Percentiles rank a stretch among this genome's conserved stretches.
Evolutionary conservation across 2,113 vertebrate genomes (phyloP).

Genomic region (Dolichallabes microphthalmus): DNA sequence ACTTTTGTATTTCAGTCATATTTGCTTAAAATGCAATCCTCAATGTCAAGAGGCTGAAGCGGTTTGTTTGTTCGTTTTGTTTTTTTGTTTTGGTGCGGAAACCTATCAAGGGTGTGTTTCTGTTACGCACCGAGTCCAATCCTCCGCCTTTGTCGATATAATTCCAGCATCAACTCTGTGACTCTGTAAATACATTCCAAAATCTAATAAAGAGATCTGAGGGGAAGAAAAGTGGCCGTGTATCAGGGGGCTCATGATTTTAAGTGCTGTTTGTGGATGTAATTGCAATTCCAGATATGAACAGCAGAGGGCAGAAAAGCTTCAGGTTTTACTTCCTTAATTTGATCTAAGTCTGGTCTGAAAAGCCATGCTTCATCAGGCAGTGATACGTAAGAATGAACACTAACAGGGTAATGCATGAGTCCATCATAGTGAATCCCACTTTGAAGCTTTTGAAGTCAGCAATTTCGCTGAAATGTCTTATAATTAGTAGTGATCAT

Average conservation of each 20-base stretch:
- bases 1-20: neutral
- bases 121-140: neutral
- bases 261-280: neutral
- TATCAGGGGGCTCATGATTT: neutral
- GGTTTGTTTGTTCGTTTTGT: neutral
- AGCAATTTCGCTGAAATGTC: neutral
- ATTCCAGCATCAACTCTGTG: conserved; percentile 30
- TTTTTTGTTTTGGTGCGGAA: conserved; percentile 8
- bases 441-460: neutral
- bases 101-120: neutral
- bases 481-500: neutral
- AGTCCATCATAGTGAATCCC: neutral
- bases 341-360: neutral
- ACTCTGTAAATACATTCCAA: conserved; percentile 51
- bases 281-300: neutral
- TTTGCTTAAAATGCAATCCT: neutral
- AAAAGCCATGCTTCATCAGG: neutral
- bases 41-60: neutral
- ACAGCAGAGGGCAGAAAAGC: conserved; percentile 17
- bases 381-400: neutral
- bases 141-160: conserved; percentile 12
- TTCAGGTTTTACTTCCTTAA: neutral
- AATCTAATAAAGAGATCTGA: conserved; percentile 42
- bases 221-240: neutral
- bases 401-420: neutral